phyloP scores from a whole-genome alignment of 2,797 vertebrate genomes.

The Setipinna tenuifilis region DNA sequence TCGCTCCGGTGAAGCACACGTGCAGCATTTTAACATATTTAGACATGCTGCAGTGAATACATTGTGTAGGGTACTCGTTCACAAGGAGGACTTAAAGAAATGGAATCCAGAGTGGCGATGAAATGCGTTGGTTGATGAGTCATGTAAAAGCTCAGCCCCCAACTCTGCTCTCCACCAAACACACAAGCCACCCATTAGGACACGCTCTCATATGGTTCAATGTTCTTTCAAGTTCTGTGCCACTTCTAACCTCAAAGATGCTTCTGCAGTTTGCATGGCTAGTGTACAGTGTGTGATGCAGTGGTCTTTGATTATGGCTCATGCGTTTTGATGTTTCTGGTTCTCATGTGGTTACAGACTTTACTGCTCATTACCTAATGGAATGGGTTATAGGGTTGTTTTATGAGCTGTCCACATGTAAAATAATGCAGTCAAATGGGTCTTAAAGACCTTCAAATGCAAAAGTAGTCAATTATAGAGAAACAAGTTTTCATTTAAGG shows the following conservation, averaged over 20 bases:
- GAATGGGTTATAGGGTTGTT: background rate
- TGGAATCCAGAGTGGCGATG: background rate
- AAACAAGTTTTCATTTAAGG: background rate
- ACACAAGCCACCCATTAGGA: background rate
- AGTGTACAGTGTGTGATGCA: slow-evolving; percentile 13
- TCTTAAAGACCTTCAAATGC: background rate
- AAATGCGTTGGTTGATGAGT: background rate
- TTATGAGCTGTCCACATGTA: background rate
- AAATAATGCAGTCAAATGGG: background rate
- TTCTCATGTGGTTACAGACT: background rate
- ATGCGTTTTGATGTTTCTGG: background rate
- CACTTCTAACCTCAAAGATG: background rate
- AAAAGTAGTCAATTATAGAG: background rate
- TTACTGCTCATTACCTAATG: background rate
- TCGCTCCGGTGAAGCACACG: background rate
- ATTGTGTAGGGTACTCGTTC: background rate
- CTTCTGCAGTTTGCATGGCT: slow-evolving; percentile 15
- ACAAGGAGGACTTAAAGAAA: too few relatives aligned
- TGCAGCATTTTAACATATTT: background rate
- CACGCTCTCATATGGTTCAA: background rate
- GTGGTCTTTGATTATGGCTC: background rate
- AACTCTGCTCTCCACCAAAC: background rate
- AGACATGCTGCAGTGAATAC: background rate
- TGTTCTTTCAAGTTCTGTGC: background rate
- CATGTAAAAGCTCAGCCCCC: background rate